Percentiles rank a stretch among this genome's conserved stretches.
phyloP scores from a whole-genome alignment of 2,113 vertebrate genomes.

The Tringa solitaria region DNA sequence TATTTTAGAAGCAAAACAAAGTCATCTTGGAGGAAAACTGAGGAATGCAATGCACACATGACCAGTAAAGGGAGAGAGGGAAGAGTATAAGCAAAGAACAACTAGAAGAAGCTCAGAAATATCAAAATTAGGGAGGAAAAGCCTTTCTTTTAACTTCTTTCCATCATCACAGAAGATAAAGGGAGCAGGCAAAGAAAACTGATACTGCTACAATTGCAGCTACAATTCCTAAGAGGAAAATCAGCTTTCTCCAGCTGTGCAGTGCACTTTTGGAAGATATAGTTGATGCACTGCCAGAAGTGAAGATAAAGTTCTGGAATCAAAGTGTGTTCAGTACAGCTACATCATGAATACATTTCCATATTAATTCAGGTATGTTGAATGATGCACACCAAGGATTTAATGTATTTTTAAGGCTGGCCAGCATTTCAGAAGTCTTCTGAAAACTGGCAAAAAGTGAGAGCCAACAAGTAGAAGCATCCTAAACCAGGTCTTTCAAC shows the following conservation, averaged over 20 bases:
- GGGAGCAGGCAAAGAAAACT: not conserved
- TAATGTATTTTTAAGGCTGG: not conserved
- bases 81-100: not conserved
- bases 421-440: constrained; percentile 20
- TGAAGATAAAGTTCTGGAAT: constrained; percentile 27
- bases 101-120: not conserved
- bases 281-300: not conserved
- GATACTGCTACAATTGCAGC: not conserved
- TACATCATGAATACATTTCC: constrained; percentile 4
- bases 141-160: not conserved
- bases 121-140: not conserved
- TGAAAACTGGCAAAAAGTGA: not conserved
- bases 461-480: not conserved
- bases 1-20: not conserved
- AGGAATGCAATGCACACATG: not conserved
- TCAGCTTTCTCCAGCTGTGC: not conserved
- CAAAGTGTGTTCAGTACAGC: not conserved
- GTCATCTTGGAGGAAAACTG: not conserved
- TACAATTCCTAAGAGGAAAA: not conserved
- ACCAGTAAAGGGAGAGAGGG: not conserved
- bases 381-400: not conserved
- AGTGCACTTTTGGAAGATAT: not conserved
- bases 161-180: not conserved
- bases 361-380: constrained; percentile 28
- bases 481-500: not conserved